Evolutionary conservation across 2,888 invertebrate species (phyloP).

Genomic region (Chrysopilus asiliformis): DNA sequence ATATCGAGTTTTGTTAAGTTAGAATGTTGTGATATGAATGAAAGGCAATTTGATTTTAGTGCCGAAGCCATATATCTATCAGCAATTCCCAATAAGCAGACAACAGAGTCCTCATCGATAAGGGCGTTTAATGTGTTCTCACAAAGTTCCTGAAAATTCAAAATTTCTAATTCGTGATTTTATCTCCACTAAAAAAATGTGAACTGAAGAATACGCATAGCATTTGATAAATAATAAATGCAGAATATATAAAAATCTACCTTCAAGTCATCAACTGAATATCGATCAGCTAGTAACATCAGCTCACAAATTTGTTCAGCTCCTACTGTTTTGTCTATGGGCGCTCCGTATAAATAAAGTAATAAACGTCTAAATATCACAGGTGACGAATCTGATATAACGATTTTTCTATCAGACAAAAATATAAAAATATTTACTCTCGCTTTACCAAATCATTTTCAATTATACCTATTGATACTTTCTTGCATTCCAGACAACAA

Average conservation of each 20-base stretch:
- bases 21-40: slow-evolving; percentile 29
- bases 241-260: too few species aligned
- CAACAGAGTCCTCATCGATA: slow-evolving; percentile 48
- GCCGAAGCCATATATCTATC: slow-evolving; percentile 48
- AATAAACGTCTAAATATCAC: slow-evolving; percentile 47
- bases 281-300: slow-evolving; percentile 48
- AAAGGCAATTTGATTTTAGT: slow-evolving; percentile 28
- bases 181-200: too few species aligned
- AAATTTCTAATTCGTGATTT: too few species aligned
- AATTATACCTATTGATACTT: slow-evolving; percentile 47
- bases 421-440: too few species aligned
- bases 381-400: slow-evolving; percentile 50
- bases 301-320: slow-evolving; percentile 48
- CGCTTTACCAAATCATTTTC: not conserved
- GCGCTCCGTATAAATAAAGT: slow-evolving; percentile 50
- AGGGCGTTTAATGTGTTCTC: slow-evolving; percentile 45
- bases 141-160: slow-evolving; percentile 41
- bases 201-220: not conserved
- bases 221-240: not conserved
- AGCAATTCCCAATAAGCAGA: slow-evolving; percentile 50
- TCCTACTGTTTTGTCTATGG: slow-evolving; percentile 38
- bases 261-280: slow-evolving; percentile 48
- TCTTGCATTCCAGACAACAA: slow-evolving; percentile 57
- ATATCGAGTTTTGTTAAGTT: slow-evolving; percentile 27
- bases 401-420: slow-evolving; percentile 49